These are phyloP conservation scores for Hypotaenidia philippensis DNA, from an alignment of 2,797 vertebrate genomes.

Conservation along the genomic window DNA sequence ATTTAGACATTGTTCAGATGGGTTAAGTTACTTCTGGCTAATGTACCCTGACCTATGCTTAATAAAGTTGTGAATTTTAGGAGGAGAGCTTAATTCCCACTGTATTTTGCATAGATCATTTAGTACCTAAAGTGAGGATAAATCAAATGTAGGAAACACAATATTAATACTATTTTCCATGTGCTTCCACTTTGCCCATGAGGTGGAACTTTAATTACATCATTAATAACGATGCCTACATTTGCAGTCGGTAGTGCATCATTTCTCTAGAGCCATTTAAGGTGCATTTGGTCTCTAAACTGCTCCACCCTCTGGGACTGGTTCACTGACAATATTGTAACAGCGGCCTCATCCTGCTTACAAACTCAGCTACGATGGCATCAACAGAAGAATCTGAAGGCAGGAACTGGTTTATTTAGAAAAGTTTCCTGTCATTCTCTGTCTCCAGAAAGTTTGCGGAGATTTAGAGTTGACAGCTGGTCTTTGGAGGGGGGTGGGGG, in stretches of 20 bases:
- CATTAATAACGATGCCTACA: constrained; percentile 74
- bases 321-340: constrained; percentile 43
- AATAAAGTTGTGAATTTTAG: constrained; percentile 44
- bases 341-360: constrained; percentile 35
- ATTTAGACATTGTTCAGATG: not conserved
- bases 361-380: not conserved
- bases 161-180: constrained; percentile 69
- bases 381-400: constrained; percentile 34
- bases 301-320: constrained; percentile 68
- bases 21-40: constrained; percentile 33
- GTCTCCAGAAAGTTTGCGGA: not conserved
- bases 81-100: constrained; percentile 47
- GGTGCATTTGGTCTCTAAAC: constrained; percentile 64
- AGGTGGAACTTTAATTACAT: constrained; percentile 74
- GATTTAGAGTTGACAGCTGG: not conserved
- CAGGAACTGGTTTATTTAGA: not conserved
- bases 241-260: constrained; percentile 42
- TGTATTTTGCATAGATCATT: constrained; percentile 62
- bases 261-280: constrained; percentile 68
- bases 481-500: not conserved
- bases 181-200: constrained; percentile 56
- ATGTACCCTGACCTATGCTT: constrained; percentile 10
- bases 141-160: constrained; percentile 59
- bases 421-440: not conserved
- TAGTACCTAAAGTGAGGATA: constrained; percentile 45